These are phyloP conservation scores for Sitta carolinensis DNA, from an alignment of 2,797 vertebrate genomes.

Conservation along the genomic window DNA sequence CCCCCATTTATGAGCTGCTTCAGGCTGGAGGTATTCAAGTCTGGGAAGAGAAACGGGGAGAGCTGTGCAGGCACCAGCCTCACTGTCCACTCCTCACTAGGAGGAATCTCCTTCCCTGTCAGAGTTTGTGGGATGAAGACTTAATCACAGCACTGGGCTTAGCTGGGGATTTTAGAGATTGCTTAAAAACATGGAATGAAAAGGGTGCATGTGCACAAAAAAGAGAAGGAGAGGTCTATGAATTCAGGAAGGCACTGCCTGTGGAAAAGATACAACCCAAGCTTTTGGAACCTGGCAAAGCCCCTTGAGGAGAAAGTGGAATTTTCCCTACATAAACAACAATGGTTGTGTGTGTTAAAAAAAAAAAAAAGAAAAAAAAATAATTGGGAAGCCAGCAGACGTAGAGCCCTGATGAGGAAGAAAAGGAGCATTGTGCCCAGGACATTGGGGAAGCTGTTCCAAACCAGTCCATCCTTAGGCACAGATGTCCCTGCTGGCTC, in stretches of 20 bases:
- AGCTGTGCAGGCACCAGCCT: not conserved
- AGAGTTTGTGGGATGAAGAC: not conserved
- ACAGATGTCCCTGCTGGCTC: not conserved
- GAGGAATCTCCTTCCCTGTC: not conserved
- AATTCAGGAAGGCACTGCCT: not conserved
- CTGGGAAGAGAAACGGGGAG: not conserved
- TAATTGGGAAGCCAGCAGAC: not conserved
- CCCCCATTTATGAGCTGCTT: not conserved
- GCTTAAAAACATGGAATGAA: not conserved
- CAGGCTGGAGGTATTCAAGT: not conserved
- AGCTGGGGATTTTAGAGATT: not conserved
- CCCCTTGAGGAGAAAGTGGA: constrained; percentile 13
- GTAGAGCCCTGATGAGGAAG: not conserved
- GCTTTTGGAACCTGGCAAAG: not conserved
- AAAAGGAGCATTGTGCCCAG: constrained; percentile 3
- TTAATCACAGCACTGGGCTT: rapidly evolving
- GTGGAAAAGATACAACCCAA: not conserved
- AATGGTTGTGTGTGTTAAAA: constrained; percentile 14
- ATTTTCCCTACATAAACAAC: constrained; percentile 11
- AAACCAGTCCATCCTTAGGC: not conserved
- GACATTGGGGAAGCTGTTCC: constrained; percentile 11
- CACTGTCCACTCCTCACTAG: not conserved
- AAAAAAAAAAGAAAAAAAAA: not conserved
- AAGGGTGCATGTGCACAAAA: not conserved
- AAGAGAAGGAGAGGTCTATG: not conserved